Base-by-base conservation (phyloP, 2,888 invertebrate genomes). In the Hedychridium roseum region DNA sequence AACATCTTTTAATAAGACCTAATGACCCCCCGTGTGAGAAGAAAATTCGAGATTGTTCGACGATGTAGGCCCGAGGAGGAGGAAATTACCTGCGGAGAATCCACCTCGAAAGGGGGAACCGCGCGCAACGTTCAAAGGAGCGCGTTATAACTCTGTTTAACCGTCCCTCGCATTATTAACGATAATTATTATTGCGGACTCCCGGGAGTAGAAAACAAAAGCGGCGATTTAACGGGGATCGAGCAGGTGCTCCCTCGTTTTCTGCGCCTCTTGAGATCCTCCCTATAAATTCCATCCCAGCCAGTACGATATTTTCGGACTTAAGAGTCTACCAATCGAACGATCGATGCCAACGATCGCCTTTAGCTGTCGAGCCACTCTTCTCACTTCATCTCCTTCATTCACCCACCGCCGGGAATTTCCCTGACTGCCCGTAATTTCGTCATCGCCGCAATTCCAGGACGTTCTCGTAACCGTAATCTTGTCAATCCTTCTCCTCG, bases 381-480 rank as follows among this genome's bases (percentile, higher is more conserved):
- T n/a, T n/a, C n/a, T n/a, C n/a, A n/a, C n/a, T n/a, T n/a, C n/a
- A n/a, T n/a, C n/a, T n/a, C n/a, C n/a, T n/a, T n/a, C n/a, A n/a
- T n/a, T n/a, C n/a, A n/a, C n/a, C n/a, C n/a, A n/a, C n/a, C n/a
- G n/a, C n/a, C n/a, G n/a, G n/a, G n/a, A n/a, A n/a, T n/a, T n/a
- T n/a, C n/a, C n/a, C n/a, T n/a, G n/a, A 36, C 27, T 37, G 30
- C 36, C 52, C 39, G 49, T 54, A 54, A 53, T 53, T 53, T 45
- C 43, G 44, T 54, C 48, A 53, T 55, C 44, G 52, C 23, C 41
- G 53, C 48, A 49, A 48, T 55, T 48, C 47, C 52, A 57, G 36
- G 43, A 48, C 30, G 44, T 49, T 39, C 54, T 54, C 45, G 48
- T 50, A 50, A 53, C 58, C 32, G 54, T 53, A 48, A 54, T 52